Evolutionary conservation across 2,797 vertebrate genomes (phyloP), one percentile per base, ranked within the genome.

Genomic region (Octomys mimax): DNA sequence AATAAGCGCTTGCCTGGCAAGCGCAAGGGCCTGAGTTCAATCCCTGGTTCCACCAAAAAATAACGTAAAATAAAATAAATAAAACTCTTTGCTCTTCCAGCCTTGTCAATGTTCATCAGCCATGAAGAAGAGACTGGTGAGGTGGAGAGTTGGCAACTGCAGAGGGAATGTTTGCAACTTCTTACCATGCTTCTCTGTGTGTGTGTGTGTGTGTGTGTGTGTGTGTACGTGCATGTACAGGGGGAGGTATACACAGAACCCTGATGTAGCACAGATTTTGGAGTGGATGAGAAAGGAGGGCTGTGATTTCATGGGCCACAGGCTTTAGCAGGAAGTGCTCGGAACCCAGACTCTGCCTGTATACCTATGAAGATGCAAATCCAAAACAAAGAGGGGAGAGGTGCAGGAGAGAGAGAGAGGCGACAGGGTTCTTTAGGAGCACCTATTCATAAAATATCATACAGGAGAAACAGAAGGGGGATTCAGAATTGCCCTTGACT

Each of bases 391-490:
- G 3, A 3, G 66, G 61, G 21, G 87, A 39, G 19, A 66, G 61
- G n/a, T 31, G 14, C 21, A 68, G 73, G 70, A 87, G 54, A 93
- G 84, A 68, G 10, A 42, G 49, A 91, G 81, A 71, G 61, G 52
- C 46, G 18, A 8, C 73, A 77, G 46, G 88, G 77, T n/a, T 42
- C 42, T 42, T 18, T 7, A 83, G 36, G 64, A 42, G 6, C 19
- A 84, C 46, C 6, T 83, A 14, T 66, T 90, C 83, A 87, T 85
- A 5, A 59, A 92, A 77, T 84, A 75, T 79, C 85, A 52, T 33
- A 28, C 28, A 78, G 71, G 87, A 75, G 78, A 94, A 89, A 85
- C 16, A 79, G 64, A 57, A 84, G 89, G 22, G 62, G 87, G 39
- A 77, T 79, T 83, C n/a, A 75, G 39, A 89, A 86, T 39, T 39